Evolutionary conservation across 2,888 invertebrate species (phyloP), one percentile per base, ranked within the genome.

Genomic region (Arctia plantaginis): DNA sequence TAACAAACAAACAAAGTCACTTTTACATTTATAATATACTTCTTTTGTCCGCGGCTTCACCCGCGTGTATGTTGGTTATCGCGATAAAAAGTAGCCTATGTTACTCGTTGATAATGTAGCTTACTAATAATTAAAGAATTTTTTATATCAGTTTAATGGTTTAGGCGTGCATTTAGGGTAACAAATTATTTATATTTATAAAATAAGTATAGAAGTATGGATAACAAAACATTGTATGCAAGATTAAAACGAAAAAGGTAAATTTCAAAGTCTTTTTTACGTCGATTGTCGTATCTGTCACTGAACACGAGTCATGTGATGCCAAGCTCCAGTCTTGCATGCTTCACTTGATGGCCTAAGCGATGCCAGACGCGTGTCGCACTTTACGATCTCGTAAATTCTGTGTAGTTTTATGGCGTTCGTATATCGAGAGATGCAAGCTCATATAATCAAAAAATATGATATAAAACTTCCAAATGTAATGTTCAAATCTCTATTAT

Each of bases 361-460:
- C 66, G 71, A 51, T 66, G 72, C 13, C 72, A 55, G 59, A 30
- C 39, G 35, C 62, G 44, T 59, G 55, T 68, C 41, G 1, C 15
- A 59, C 33, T 72, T 72, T 68, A 72, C 55, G 72, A 72, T 33
- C 23, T 67, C 67, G 44, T 68, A 71, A 66, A 71, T 66, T 30
- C 44, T n/a, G 66, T 39, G 20, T 39, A 66, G 44, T 65, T 71
- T 71, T 71, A 71, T 71, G n/a, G 33, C n/a, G 33, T 65, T 23
- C 44, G 18, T 47, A 47, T 51, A 64, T 71, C 33, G 71, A 47
- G 47, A 65, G 47, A 47, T 30, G 13, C 64, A 62, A 62, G 62
- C 27, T 30, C 33, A 44, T 44, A 70, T 30, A 70, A 33, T 47
- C 18, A 62, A 59, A 62, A 30, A 62, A 18, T 18, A 30, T 30